Percentiles rank a stretch among this genome's conserved stretches.
Conservation (phyloP, 2,888 invertebrate genomes). For the Eristalinus sepulchralis region DNA sequence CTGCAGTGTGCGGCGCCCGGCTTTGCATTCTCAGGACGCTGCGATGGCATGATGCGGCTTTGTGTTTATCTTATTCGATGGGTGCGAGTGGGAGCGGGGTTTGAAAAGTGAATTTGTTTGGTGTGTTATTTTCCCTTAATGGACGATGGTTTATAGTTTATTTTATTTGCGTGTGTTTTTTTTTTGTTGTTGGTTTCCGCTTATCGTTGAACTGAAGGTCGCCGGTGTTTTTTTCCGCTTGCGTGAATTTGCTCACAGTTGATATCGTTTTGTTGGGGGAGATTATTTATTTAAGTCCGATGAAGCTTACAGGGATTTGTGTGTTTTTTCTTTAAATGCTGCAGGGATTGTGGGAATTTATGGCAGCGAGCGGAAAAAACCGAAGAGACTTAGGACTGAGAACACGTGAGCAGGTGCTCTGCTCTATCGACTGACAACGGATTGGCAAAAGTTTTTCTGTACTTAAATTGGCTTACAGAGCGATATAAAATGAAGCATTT, state of each 20-base stretch:
- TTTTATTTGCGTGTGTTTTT: neutral
- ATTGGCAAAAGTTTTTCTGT: neutral
- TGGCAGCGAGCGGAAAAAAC: neutral
- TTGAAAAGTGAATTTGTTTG: constrained; percentile 55
- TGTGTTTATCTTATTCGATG: constrained; percentile 27
- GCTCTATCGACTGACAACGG: neutral
- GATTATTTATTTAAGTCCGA: neutral
- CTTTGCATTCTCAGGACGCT: constrained; percentile 25
- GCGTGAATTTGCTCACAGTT: neutral
- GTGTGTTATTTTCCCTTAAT: constrained; percentile 32
- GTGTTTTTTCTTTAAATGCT: neutral
- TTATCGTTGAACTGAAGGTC: neutral
- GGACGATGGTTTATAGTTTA: constrained; percentile 31
- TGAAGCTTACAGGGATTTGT: neutral
- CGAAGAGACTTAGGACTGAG: neutral
- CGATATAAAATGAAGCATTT: neutral
- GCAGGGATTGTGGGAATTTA: neutral
- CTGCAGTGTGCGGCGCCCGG: constrained; percentile 8
- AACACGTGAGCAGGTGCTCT: neutral
- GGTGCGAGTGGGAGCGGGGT: neutral
- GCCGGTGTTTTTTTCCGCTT: neutral
- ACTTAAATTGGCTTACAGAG: neutral
- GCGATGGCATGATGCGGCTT: constrained; percentile 43
- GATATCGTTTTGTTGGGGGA: neutral
- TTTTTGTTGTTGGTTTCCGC: neutral